These are phyloP conservation scores for Ptychadena robeensis DNA, from an alignment of 2,797 vertebrate species.

Conservation along the genomic window DNA sequence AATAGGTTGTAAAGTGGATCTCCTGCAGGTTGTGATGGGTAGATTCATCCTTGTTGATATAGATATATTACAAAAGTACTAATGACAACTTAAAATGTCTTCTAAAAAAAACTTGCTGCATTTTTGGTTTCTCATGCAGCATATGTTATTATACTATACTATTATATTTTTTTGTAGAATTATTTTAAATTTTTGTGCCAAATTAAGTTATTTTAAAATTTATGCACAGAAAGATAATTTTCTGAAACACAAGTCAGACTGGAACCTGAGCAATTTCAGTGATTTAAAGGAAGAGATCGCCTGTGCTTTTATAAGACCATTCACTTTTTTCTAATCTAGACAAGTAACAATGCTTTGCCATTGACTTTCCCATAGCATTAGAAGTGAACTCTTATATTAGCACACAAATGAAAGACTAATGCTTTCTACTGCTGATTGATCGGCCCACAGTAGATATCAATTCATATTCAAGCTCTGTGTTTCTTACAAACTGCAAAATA, in stretches of 20 bases:
- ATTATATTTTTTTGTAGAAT: too few species aligned
- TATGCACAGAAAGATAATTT: background rate
- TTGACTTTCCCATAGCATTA: slow-evolving; percentile 36
- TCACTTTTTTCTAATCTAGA: background rate
- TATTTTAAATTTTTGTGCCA: background rate
- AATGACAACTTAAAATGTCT: too few species aligned
- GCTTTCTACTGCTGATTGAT: slow-evolving; percentile 16
- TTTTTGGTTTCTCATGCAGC: too few species aligned
- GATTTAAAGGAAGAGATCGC: background rate
- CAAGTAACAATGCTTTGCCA: background rate
- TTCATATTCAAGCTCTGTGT: slow-evolving; percentile 8
- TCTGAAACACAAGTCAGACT: background rate
- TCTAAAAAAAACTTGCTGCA: too few species aligned
- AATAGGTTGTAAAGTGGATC: too few species aligned
- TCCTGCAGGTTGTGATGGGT: too few species aligned
- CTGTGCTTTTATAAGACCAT: background rate
- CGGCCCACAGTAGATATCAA: slow-evolving; percentile 30
- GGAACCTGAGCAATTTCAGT: background rate
- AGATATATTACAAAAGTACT: background rate
- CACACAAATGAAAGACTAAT: slow-evolving; percentile 8
- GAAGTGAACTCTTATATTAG: slow-evolving; percentile 1
- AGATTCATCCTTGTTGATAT: too few species aligned
- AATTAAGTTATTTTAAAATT: background rate
- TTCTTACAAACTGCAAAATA: slow-evolving; percentile 15
- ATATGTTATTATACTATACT: too few species aligned